Evolutionary conservation across 2,888 invertebrate species (phyloP).

Genomic region (Selenia dentaria): DNA sequence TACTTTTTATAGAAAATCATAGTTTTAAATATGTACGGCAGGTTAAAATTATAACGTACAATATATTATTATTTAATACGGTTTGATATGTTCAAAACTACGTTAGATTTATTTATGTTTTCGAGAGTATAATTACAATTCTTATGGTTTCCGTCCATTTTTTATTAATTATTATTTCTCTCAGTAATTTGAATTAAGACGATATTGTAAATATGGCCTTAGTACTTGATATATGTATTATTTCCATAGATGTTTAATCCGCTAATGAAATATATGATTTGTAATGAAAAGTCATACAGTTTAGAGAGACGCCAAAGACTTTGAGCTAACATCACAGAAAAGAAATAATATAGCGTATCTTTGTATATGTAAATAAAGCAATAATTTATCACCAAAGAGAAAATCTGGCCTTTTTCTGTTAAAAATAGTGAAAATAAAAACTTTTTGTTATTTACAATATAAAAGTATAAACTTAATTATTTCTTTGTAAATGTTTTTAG

Average conservation of each 20-base stretch:
- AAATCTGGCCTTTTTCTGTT: slow-evolving; percentile 51
- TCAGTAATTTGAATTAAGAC: slow-evolving; percentile 47
- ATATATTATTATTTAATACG: slow-evolving; percentile 50
- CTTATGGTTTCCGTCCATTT: slow-evolving; percentile 82
- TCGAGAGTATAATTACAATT: slow-evolving; percentile 52
- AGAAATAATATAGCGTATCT: slow-evolving; percentile 39
- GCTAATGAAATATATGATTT: slow-evolving; percentile 45
- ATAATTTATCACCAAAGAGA: slow-evolving; percentile 70
- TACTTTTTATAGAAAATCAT: slow-evolving; percentile 68
- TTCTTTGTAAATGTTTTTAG: no score
- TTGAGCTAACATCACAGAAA: slow-evolving; percentile 46
- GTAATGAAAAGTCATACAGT: slow-evolving; percentile 74
- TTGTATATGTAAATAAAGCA: slow-evolving; percentile 53
- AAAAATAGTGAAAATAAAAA: slow-evolving; percentile 2
- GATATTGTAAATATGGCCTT: slow-evolving; percentile 51
- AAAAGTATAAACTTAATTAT: no score
- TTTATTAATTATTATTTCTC: slow-evolving; percentile 53
- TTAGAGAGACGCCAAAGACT: slow-evolving; percentile 81
- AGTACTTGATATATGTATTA: slow-evolving; percentile 38
- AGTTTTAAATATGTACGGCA: slow-evolving; percentile 46
- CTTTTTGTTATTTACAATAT: no score
- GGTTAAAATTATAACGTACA: slow-evolving; percentile 41
- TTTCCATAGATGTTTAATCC: slow-evolving; percentile 30
- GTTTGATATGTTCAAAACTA: slow-evolving; percentile 61
- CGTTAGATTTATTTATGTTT: slow-evolving; percentile 40